Conservation (phyloP, 2,888 invertebrate genomes). For the Drosophila quasianomalipes region DNA sequence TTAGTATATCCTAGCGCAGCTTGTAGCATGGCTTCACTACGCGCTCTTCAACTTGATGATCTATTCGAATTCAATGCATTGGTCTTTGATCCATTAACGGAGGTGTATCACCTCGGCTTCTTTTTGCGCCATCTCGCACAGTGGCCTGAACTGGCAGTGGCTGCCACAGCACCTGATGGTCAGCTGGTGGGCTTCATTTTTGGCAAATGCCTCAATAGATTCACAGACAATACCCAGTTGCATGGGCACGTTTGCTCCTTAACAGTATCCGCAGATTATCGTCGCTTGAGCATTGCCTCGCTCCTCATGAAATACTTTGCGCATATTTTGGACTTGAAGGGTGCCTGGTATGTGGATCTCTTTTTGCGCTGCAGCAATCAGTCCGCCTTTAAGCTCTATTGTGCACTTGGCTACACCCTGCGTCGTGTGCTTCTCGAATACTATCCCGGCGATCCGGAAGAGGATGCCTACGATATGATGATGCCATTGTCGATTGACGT, state of each 20-base stretch:
- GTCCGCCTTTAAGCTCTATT: conserved; percentile 45
- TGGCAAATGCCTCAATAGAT: conserved; percentile 37
- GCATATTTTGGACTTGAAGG: not conserved
- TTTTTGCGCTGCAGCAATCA: conserved; percentile 59
- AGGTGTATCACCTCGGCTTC: conserved; percentile 58
- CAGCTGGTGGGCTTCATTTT: conserved; percentile 57
- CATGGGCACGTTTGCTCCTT: conserved; percentile 60
- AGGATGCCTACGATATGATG: conserved; percentile 66
- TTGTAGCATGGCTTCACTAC: conserved; percentile 49
- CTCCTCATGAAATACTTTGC: conserved; percentile 53
- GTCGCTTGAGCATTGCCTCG: conserved; percentile 66
- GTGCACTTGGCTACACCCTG: conserved; percentile 44
- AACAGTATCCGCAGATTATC: conserved; percentile 45
- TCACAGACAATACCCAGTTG: not conserved
- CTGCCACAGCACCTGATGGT: conserved; percentile 36
- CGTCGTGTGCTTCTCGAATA: conserved; percentile 46
- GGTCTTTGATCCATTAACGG: conserved; percentile 60
- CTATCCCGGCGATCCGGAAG: conserved; percentile 50
- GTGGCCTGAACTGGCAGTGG: conserved; percentile 58
- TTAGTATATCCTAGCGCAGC: not conserved
- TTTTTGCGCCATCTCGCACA: conserved; percentile 52
- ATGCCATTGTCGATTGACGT: conserved; percentile 41
- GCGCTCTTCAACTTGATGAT: conserved; percentile 58
- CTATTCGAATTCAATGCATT: conserved; percentile 66
- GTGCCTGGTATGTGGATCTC: conserved; percentile 53